Percentiles rank a stretch among this genome's conserved stretches.
These are phyloP conservation scores for Bucorvus abyssinicus DNA, from an alignment of 2,797 vertebrate genomes.

Conservation along the genomic window DNA sequence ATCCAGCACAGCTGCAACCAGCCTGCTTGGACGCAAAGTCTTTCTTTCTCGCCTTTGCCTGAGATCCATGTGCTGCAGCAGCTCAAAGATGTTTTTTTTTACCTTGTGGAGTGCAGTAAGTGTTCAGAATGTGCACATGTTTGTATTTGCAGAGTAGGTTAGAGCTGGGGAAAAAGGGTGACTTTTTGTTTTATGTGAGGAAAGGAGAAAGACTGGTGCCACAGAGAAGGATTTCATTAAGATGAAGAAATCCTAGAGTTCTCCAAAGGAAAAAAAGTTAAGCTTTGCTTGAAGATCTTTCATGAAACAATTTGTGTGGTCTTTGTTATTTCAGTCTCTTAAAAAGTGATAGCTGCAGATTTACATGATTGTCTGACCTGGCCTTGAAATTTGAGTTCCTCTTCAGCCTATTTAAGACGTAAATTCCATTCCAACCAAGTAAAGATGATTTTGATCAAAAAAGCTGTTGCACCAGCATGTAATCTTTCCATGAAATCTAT, in stretches of 20 bases:
- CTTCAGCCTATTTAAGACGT: neutral
- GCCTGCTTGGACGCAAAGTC: neutral
- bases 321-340: neutral
- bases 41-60: neutral
- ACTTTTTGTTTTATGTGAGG: neutral
- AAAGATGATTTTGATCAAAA: neutral
- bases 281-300: neutral
- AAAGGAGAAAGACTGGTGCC: neutral
- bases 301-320: neutral
- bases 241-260: neutral
- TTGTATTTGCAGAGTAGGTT: neutral
- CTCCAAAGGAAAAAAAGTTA: neutral
- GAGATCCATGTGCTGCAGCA: neutral
- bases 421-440: neutral
- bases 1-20: neutral
- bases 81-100: neutral
- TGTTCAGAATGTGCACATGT: neutral
- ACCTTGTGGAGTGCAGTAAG: neutral
- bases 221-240: neutral
- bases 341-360: neutral
- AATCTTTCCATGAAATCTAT: conserved; percentile 14
- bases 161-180: neutral
- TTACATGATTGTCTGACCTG: neutral
- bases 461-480: neutral
- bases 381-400: neutral